Base-by-base conservation (phyloP, 2,888 invertebrate species). In the Stenurella melanura region DNA sequence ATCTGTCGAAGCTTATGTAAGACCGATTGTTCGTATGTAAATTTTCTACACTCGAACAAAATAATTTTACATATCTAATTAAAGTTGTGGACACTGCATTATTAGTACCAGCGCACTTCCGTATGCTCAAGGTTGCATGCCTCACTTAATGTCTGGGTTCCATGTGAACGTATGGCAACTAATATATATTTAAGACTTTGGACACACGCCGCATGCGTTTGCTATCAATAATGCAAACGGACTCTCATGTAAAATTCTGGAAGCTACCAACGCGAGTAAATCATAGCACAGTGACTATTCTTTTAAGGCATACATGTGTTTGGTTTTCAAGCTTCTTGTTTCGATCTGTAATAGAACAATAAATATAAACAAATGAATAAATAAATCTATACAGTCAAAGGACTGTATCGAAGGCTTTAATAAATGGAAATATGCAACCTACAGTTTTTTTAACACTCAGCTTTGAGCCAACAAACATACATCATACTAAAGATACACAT, bases 11-110 rank as follows among this genome's bases (percentile, higher is more conserved):
- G 74, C 77, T 74, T 77, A 77, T 74, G 74, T 77, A 77, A 77
- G 73, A 69, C 50, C 73, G 77, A 74, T 77, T 74, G 77, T 77
- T 74, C 70, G n/a, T 71, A 74, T 77, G 74, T 70, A 74, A 77
- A 77, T 74, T 38, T 18, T 54, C 21, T 38, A 77, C 69, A 77
- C 77, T 74, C 73, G 67, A 64, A 74, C 74, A 56, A 77, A 77
- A 77, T 77, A 77, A 77, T 74, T 77, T 74, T 74, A 58, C 73
- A 75, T 75, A 78, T 73, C 67, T 78, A 76, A 78, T 78, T 73
- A 75, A 67, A 63, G 61, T 74, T 73, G 74, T 67, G 67, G 73
- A 64, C 66, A 67, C 63, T 73, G 67, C 66, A 67, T 67, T 73
- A 71, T 70, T 66, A 26, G 42, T 66, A 66, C 63, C 69, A 69